Evolutionary conservation across 1,140 invertebrate genomes (phyloP).

Genomic region (Melipona quadrifasciata): DNA sequence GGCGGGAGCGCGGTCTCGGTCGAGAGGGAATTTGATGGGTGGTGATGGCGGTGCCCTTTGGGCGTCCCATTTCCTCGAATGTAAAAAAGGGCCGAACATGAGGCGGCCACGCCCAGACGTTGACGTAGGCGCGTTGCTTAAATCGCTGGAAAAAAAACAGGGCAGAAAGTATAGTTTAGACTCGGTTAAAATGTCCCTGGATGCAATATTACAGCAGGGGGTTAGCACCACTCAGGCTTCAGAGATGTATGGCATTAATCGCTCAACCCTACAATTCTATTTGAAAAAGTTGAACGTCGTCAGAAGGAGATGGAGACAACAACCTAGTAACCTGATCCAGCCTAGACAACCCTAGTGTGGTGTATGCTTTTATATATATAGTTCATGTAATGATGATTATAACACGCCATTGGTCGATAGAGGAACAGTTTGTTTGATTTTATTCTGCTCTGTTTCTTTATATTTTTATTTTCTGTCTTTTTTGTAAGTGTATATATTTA

Average conservation of each 20-base stretch:
- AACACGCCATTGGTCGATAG: background rate
- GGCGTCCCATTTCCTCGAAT: conserved; percentile 78
- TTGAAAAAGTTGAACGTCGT: conserved; percentile 83
- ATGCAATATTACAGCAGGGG: conserved; percentile 82
- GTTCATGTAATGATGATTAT: conserved; percentile 12
- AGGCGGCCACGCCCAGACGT: conserved; percentile 73
- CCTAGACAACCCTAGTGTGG: conserved; percentile 60
- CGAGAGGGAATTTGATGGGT: conserved; percentile 69
- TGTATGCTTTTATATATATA: conserved; percentile 24
- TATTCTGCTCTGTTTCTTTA: conserved; percentile 24
- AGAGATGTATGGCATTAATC: conserved; percentile 83
- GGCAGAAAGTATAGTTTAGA: conserved; percentile 82
- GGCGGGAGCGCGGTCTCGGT: conserved; percentile 76
- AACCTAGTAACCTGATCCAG: conserved; percentile 59
- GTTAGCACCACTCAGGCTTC: conserved; percentile 82
- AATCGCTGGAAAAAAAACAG: conserved; percentile 79
- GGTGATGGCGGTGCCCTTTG: conserved; percentile 68
- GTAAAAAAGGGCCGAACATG: conserved; percentile 74
- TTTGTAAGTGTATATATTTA: background rate
- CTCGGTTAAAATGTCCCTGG: conserved; percentile 81
- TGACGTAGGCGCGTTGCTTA: conserved; percentile 79
- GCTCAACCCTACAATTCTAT: conserved; percentile 83
- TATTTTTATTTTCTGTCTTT: background rate
- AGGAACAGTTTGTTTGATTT: background rate
- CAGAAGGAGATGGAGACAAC: conserved; percentile 76